phyloP scores from a whole-genome alignment of 2,797 vertebrate genomes.

The Garrulus glandarius region DNA sequence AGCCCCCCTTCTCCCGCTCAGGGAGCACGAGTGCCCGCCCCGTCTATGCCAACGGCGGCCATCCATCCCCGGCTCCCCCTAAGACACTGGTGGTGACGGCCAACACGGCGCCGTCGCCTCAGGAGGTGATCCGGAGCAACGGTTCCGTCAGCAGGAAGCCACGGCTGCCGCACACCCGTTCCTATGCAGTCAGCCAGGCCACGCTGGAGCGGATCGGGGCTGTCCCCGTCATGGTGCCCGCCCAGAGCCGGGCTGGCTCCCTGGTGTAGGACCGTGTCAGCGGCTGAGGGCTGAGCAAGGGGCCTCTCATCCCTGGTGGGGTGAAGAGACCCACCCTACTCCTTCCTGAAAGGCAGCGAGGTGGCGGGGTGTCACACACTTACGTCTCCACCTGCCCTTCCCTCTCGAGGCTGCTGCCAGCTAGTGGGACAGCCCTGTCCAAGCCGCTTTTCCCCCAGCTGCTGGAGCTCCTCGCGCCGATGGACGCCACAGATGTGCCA shows the following conservation, averaged over 20 bases:
- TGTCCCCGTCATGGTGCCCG: slow-evolving; percentile 95
- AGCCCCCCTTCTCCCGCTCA: slow-evolving; percentile 82
- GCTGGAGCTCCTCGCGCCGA: background rate
- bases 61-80: slow-evolving; percentile 83
- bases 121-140: slow-evolving; percentile 85
- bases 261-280: slow-evolving; percentile 78
- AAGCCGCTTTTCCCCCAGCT: background rate
- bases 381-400: background rate
- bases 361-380: background rate
- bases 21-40: slow-evolving; percentile 72
- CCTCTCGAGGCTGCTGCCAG: background rate
- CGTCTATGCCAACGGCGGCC: slow-evolving; percentile 87
- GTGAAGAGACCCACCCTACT: slow-evolving; percentile 31
- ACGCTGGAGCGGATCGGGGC: slow-evolving; percentile 93
- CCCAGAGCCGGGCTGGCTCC: slow-evolving; percentile 94
- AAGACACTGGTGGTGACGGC: slow-evolving; percentile 96
- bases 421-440: background rate
- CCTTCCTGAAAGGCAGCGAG: background rate
- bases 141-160: slow-evolving; percentile 87
- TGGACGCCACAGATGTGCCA: slow-evolving; percentile 62
- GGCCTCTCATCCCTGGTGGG: background rate
- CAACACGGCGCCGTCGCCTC: slow-evolving; percentile 87
- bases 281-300: background rate
- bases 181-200: slow-evolving; percentile 91
- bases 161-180: slow-evolving; percentile 81